phyloP scores from a whole-genome alignment of 30 jellyfish, hydroid and myxozoan species.

The Hydra vulgaris region DNA sequence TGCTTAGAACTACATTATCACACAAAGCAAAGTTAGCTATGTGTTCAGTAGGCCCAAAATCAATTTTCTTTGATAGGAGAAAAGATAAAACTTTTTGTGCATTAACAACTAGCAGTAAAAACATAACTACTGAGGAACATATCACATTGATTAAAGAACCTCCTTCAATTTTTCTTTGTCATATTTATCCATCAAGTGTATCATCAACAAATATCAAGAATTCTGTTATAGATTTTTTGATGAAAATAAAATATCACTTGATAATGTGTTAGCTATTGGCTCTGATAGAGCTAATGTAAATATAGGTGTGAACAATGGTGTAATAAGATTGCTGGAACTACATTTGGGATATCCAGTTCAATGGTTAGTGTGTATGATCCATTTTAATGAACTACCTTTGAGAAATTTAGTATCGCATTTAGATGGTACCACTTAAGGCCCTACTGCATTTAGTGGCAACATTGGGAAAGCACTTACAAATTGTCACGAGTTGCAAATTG shows the following conservation, averaged over 20 bases:
- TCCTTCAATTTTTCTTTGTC: not conserved
- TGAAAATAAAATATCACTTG: not conserved
- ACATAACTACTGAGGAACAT: not conserved
- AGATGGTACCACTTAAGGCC: not conserved
- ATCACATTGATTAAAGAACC: not conserved
- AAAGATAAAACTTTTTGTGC: too few species aligned
- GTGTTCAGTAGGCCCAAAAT: too few species aligned
- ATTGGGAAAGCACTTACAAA: not conserved
- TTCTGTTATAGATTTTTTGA: not conserved
- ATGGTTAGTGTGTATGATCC: not conserved
- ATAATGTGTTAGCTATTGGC: not conserved
- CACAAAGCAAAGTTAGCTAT: too few species aligned
- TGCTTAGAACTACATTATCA: too few species aligned
- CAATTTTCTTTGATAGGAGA: too few species aligned
- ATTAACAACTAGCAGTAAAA: not conserved
- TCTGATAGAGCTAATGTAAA: not conserved
- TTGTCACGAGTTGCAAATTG: not conserved
- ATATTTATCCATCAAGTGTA: not conserved
- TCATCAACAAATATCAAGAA: not conserved
- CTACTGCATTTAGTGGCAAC: not conserved
- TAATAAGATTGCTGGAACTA: not conserved
- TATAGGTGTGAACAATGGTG: not conserved
- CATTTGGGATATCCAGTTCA: not conserved
- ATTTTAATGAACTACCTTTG: not conserved
- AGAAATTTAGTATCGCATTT: not conserved